Evolutionary conservation across 2,797 vertebrate genomes (phyloP), one percentile per base, ranked within the genome.

Genomic region (Acanthurus tractus): DNA sequence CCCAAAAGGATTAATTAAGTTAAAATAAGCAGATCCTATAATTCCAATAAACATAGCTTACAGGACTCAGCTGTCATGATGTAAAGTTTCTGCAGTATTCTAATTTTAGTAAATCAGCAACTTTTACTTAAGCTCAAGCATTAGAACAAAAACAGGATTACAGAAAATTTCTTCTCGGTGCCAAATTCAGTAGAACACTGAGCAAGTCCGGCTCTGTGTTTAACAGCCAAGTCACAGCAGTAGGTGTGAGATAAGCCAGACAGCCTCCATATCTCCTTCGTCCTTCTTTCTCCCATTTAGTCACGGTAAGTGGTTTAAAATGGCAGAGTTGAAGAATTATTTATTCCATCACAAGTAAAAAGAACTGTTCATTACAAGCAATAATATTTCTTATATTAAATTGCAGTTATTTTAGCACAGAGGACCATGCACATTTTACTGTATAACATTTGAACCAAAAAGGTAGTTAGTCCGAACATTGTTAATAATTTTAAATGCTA

Each of bases 171-270:
- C 3, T 52, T 53, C 40, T 71, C 29, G 17, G 1, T n/a, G 52
- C 63, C 54, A 70, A 79, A 66, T 58, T n/a, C 44, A 74, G 3
- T 42, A 25, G 40, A 20, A 73, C 70, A 44, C 2, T 10, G 46
- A 48, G 34, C 50, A 71, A 42, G 44, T 53, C 48, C 49, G 45
- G 58, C 11, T 64, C 48, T 68, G 70, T 74, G 48, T 56, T 75
- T 46, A 49, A 64, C 36, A 76, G 79, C 79, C 85, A 81, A 79
- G 66, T 85, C 68, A 53, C 75, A 86, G 81, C 70, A 67, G 79
- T 53, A 54, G 67, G 72, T 56, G 55, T 64, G 76, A 76, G 70
- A 57, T 76, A 54, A 79, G 71, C 81, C 81, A 85, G 69, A 38
- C 46, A 63, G 15, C 42, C 54, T 78, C 25, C 15, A 12, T 6